Evolutionary conservation across 2,888 invertebrate species (phyloP).

Genomic region (Trachelus stipa): DNA sequence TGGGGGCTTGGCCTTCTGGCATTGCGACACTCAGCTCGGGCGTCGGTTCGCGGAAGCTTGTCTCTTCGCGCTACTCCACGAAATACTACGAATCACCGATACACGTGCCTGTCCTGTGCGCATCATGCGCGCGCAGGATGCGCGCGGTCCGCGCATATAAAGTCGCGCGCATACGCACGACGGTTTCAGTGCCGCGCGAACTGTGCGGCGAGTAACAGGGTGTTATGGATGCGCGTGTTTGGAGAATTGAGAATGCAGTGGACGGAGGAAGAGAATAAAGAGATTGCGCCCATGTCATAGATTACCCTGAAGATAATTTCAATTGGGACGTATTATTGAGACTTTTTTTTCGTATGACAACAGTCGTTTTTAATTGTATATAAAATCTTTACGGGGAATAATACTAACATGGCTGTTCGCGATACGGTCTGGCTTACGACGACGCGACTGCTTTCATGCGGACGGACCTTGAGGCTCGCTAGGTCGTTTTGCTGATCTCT

Average conservation of each 20-base stretch:
- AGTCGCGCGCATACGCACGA: conserved; percentile 28
- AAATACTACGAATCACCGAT: conserved; percentile 57
- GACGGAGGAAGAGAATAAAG: not conserved
- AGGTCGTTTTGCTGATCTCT: too few species aligned
- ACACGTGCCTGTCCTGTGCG: conserved; percentile 4
- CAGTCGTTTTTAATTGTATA: too few species aligned
- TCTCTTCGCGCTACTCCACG: conserved; percentile 61
- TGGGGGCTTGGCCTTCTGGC: conserved; percentile 64
- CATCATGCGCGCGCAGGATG: not conserved
- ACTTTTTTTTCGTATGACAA: too few species aligned
- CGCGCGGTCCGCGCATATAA: conserved; percentile 38
- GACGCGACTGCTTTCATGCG: too few species aligned
- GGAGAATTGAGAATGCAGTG: not conserved
- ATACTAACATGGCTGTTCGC: too few species aligned
- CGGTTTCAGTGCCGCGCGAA: not conserved
- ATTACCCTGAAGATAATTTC: too few species aligned
- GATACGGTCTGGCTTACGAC: too few species aligned
- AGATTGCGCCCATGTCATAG: too few species aligned
- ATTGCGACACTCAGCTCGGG: conserved; percentile 56
- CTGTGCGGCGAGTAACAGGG: not conserved
- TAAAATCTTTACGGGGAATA: too few species aligned
- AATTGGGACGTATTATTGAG: too few species aligned
- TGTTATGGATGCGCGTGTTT: not conserved
- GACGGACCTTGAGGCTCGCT: too few species aligned
- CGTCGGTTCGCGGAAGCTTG: conserved; percentile 60